Base-by-base conservation (phyloP, 2,797 vertebrate species). In the Poeciliopsis gracilis region DNA sequence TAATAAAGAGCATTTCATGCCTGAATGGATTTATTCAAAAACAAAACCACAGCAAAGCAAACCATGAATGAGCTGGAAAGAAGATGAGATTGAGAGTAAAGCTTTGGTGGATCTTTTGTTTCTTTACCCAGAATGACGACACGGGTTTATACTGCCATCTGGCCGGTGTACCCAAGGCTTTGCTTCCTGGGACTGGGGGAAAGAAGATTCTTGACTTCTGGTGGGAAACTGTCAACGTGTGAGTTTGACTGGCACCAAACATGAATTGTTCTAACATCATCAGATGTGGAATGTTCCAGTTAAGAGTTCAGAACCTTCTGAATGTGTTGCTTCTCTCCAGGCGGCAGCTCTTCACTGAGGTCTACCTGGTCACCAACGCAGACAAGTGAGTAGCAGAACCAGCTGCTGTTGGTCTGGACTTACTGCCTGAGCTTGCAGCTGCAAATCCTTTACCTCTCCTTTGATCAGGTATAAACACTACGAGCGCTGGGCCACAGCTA, bases 401-500 rank as follows among this genome's bases (percentile, higher is more conserved):
- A 0, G 3, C 2, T 47, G 33, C 4, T 16, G 4, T 41, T 36
- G n/a, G 41, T 51, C 66, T 23, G 1, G 7, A n/a, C 6, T 0
- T 63, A 23, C 36, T 41, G 4, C 33, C 41, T 47, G 25, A 3
- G 3, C 36, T 41, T 43, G 5, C 28, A 7, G 15, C 11, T 12
- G 11, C 25, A 67, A 47, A n/a, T 1, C 13, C 59, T 53, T 73
- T 20, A 16, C 5, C 25, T 47, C 7, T 38, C 8, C 9, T 57
- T 47, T 61, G 11, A 49, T 0, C 75, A 97, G 96, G 87, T 97
- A 95, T 70, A 97, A 97, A 72, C 91, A 97, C 87, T 97, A 94
- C 30, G 96, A 97, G 83, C 96, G 96, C 76, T 97, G 96, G 96
- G 96, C 96, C n/a, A 97, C 96, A 1, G 96, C 96, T 0, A 96